phyloP scores from a whole-genome alignment of 2,888 invertebrate species.

The Leucania comma region DNA sequence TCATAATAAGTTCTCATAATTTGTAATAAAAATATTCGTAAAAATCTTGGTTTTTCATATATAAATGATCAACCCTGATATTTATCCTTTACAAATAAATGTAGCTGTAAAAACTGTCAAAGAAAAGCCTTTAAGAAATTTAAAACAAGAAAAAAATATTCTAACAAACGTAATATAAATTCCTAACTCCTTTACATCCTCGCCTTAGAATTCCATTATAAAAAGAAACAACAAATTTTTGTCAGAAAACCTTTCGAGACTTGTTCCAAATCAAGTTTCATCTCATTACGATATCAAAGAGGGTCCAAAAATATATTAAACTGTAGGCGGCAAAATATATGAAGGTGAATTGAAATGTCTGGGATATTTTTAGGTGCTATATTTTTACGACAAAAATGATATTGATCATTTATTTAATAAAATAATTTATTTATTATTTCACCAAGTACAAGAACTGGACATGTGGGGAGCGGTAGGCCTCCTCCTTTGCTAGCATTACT shows the following conservation, averaged over 20 bases:
- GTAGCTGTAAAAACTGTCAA: conserved; percentile 7
- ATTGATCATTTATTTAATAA: too few species aligned
- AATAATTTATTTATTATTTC: too few species aligned
- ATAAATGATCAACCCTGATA: not conserved
- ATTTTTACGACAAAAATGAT: not conserved
- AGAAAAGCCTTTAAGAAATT: too few species aligned
- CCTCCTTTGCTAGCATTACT: too few species aligned
- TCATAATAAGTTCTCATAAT: too few species aligned
- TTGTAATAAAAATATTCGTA: too few species aligned
- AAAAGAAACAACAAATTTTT: conserved; percentile 34
- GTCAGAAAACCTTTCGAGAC: conserved; percentile 30
- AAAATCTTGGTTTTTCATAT: too few species aligned
- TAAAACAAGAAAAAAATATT: conserved; percentile 11
- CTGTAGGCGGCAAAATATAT: conserved; percentile 11
- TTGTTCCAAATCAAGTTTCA: conserved; percentile 42
- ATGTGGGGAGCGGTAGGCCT: too few species aligned
- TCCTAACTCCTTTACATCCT: conserved; percentile 28
- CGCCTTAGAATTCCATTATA: conserved; percentile 24
- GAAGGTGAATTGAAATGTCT: not conserved
- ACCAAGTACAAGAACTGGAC: too few species aligned
- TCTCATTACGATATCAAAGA: conserved; percentile 44
- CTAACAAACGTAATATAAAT: conserved; percentile 36
- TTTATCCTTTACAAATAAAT: not conserved
- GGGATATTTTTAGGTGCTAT: not conserved
- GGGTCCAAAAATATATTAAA: conserved; percentile 10